Conservation (phyloP, 2,888 invertebrate species). For the Lymantria dispar region DNA sequence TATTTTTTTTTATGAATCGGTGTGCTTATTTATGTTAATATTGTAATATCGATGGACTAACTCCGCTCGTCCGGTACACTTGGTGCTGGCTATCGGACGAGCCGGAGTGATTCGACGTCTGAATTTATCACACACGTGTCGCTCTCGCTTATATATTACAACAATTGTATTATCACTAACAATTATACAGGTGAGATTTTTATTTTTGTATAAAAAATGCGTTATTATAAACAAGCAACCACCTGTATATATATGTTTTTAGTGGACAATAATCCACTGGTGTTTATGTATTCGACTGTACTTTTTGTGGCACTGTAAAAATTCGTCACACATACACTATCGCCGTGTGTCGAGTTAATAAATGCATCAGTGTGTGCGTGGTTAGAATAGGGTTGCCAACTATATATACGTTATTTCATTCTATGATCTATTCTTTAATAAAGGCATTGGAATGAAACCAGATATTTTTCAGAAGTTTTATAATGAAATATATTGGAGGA, state of each 20-base stretch:
- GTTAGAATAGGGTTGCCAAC: neutral
- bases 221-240: neutral
- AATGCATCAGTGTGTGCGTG: slow-evolving; percentile 6
- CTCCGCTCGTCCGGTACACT: slow-evolving; percentile 14
- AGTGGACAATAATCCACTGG: no score
- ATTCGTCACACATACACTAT: neutral
- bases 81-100: slow-evolving; percentile 6
- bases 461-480: no score
- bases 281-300: slow-evolving; percentile 17
- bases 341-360: slow-evolving; percentile 4
- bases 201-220: neutral
- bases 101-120: slow-evolving; percentile 15
- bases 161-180: slow-evolving; percentile 9
- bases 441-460: no score
- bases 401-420: neutral
- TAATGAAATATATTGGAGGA: no score
- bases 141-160: slow-evolving; percentile 30
- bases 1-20: slow-evolving; percentile 71
- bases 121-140: slow-evolving; percentile 35
- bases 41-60: slow-evolving; percentile 26
- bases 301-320: neutral
- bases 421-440: neutral
- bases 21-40: slow-evolving; percentile 73
- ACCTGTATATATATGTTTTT: neutral
- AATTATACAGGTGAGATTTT: neutral